phyloP scores from a whole-genome alignment of 2,797 vertebrate species.

The Helostoma temminkii region DNA sequence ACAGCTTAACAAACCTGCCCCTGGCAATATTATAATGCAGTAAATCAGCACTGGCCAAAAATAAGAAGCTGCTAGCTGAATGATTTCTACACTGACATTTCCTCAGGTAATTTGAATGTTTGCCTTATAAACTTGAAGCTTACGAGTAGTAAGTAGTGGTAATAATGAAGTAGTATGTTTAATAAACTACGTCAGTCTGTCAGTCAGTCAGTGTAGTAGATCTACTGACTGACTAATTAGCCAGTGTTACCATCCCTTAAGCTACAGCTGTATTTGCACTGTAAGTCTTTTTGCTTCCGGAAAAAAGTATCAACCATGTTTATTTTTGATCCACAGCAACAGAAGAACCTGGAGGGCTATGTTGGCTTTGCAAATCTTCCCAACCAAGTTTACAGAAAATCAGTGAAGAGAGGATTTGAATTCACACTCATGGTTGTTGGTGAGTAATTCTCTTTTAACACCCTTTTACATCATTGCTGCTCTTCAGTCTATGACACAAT shows the following conservation, averaged over 20 bases:
- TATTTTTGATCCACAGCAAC: slow-evolving; percentile 86
- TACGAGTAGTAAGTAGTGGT: too few relatives aligned
- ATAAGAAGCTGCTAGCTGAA: too few relatives aligned
- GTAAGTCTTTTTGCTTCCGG: slow-evolving; percentile 12
- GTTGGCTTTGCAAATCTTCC: slow-evolving; percentile 97
- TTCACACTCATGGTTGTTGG: slow-evolving; percentile 99
- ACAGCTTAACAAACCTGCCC: too few relatives aligned
- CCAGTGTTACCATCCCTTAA: neutral
- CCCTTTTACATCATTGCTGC: slow-evolving; percentile 4
- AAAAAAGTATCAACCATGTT: slow-evolving; percentile 43
- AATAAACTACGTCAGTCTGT: neutral
- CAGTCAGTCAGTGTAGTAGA: neutral
- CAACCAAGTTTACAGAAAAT: slow-evolving; percentile 90
- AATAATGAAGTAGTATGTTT: too few relatives aligned
- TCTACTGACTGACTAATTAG: neutral
- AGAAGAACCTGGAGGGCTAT: slow-evolving; percentile 97
- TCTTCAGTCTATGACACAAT: neutral
- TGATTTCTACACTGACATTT: too few relatives aligned
- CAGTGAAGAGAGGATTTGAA: slow-evolving; percentile 97
- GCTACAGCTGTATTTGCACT: neutral
- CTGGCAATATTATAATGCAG: too few relatives aligned
- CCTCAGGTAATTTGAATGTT: too few relatives aligned
- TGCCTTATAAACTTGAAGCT: too few relatives aligned
- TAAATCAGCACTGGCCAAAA: too few relatives aligned
- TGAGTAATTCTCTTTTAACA: slow-evolving; percentile 74